phyloP scores from a whole-genome alignment of 2,888 invertebrate species.

The Epinotia demarniana region DNA sequence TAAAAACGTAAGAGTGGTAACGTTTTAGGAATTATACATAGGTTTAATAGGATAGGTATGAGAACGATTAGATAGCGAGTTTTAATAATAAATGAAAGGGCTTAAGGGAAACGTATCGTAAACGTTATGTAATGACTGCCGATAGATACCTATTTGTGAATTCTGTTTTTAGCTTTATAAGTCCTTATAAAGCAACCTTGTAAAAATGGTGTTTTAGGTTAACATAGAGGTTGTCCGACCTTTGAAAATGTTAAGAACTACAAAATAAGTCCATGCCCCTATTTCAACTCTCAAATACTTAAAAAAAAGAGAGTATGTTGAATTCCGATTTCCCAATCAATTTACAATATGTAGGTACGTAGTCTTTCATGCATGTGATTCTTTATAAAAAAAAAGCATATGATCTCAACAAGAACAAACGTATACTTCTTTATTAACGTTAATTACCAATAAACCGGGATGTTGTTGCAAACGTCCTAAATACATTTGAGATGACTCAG shows the following conservation, averaged over 20 bases:
- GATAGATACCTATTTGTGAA: constrained; percentile 26
- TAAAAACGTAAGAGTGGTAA: constrained; percentile 25
- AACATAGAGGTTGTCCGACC: no score
- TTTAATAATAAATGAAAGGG: constrained; percentile 42
- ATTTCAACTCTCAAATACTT: neutral
- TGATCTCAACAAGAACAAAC: constrained; percentile 1
- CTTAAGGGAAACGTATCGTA: constrained; percentile 21
- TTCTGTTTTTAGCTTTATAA: constrained; percentile 8
- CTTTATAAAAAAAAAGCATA: neutral
- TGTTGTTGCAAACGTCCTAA: constrained; percentile 42
- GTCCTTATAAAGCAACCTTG: no score
- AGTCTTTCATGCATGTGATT: neutral
- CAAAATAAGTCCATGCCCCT: neutral
- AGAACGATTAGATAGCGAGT: constrained; percentile 39
- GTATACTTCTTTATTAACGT: constrained; percentile 35
- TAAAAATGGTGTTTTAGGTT: no score
- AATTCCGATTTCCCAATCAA: no score
- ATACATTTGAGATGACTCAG: constrained; percentile 54
- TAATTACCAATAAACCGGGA: constrained; percentile 31
- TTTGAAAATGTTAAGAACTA: neutral
- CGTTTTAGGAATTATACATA: constrained; percentile 12
- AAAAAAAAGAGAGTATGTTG: neutral
- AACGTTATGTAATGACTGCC: constrained; percentile 24
- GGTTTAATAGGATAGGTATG: constrained; percentile 28
- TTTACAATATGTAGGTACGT: no score